A percentile compares a stretch with the other conserved stretches of the same genome.
These are phyloP conservation scores for Apotomis betuletana DNA, from an alignment of 2,888 invertebrate genomes.

Conservation along the genomic window DNA sequence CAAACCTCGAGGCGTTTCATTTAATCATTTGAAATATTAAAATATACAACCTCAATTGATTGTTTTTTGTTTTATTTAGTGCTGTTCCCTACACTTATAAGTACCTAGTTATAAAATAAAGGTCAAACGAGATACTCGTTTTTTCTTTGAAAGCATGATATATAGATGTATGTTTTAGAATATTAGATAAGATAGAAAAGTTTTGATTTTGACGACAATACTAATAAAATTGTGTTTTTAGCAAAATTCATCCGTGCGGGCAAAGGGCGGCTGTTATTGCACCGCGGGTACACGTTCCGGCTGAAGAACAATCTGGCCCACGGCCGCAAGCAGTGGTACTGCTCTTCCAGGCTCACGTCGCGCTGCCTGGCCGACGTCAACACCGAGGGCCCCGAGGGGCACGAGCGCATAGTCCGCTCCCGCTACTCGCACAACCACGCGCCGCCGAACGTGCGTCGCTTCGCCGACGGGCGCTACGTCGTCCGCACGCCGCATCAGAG, in stretches of 20 bases:
- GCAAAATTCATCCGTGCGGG: slow-evolving; percentile 80
- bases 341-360: slow-evolving; percentile 77
- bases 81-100: slow-evolving; percentile 15
- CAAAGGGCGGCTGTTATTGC: slow-evolving; percentile 75
- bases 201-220: slow-evolving; percentile 34
- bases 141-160: slow-evolving; percentile 22
- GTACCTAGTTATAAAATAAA: background rate
- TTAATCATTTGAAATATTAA: slow-evolving; percentile 26
- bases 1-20: slow-evolving; percentile 42
- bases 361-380: slow-evolving; percentile 79
- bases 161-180: background rate
- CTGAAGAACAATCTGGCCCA: slow-evolving; percentile 80
- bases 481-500: slow-evolving; percentile 80
- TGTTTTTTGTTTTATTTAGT: slow-evolving; percentile 52
- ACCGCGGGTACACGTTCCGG: slow-evolving; percentile 79
- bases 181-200: background rate
- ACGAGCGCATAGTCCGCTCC: slow-evolving; percentile 78
- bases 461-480: slow-evolving; percentile 79
- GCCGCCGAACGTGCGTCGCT: slow-evolving; percentile 78
- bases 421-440: slow-evolving; percentile 80
- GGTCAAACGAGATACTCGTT: slow-evolving; percentile 26
- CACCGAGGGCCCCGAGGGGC: slow-evolving; percentile 80
- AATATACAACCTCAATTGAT: slow-evolving; percentile 39
- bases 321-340: slow-evolving; percentile 81
- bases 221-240: slow-evolving; percentile 56